phyloP scores from a whole-genome alignment of 2,797 vertebrate species.

The Philypnodon macrostomus region DNA sequence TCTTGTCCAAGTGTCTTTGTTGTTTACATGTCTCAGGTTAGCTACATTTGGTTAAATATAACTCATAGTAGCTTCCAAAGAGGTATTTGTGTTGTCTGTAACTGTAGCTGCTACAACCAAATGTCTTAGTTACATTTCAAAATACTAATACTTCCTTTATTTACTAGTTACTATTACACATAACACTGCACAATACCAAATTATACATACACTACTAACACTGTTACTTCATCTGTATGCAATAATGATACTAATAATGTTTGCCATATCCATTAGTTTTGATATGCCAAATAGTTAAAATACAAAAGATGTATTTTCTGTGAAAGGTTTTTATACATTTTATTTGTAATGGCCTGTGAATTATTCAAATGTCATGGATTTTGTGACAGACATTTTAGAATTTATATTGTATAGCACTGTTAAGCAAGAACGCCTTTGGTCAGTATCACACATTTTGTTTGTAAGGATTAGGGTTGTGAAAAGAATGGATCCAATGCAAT shows the following conservation, averaged over 20 bases:
- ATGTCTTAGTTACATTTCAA: slow-evolving; percentile 43
- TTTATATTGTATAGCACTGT: slow-evolving; percentile 24
- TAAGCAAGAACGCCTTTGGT: slow-evolving; percentile 7
- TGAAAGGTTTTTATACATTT: slow-evolving; percentile 17
- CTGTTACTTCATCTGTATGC: slow-evolving; percentile 35
- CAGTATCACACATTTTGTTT: background rate
- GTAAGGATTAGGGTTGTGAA: slow-evolving; percentile 21
- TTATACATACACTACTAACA: slow-evolving; percentile 30
- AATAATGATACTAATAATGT: slow-evolving; percentile 53
- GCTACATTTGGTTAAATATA: slow-evolving; percentile 28
- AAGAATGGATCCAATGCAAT: slow-evolving; percentile 34
- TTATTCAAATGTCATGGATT: slow-evolving; percentile 43
- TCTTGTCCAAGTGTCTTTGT: slow-evolving; percentile 21
- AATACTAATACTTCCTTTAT: slow-evolving; percentile 1
- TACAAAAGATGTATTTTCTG: slow-evolving; percentile 29
- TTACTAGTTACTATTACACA: background rate
- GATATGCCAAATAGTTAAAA: slow-evolving; percentile 38
- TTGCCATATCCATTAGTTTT: slow-evolving; percentile 21
- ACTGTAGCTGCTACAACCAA: slow-evolving; percentile 57
- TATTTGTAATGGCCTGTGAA: slow-evolving; percentile 28
- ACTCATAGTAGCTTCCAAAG: slow-evolving; percentile 47
- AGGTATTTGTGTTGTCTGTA: slow-evolving; percentile 34
- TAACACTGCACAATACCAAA: slow-evolving; percentile 9
- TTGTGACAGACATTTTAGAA: no score
- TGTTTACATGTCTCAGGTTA: slow-evolving; percentile 56